These are phyloP conservation scores for Dichetophora obliterata DNA, from an alignment of 2,888 invertebrate genomes.

Conservation along the genomic window DNA sequence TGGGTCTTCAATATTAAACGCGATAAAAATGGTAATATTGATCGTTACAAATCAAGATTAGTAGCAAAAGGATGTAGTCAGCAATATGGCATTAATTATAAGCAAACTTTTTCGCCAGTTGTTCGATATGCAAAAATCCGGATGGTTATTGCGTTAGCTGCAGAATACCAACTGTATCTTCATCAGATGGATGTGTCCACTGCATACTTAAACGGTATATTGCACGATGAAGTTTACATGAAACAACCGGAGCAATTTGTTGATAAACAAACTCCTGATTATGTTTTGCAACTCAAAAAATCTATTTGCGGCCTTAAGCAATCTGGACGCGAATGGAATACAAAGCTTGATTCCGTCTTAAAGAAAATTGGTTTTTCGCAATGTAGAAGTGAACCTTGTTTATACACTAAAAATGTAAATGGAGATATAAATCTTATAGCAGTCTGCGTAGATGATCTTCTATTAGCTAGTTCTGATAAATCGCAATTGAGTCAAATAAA, in stretches of 20 bases:
- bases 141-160: constrained; percentile 37
- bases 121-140: constrained; percentile 29
- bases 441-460: background rate
- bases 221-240: too few species aligned
- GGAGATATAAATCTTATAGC: background rate
- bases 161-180: constrained; percentile 37
- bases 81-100: constrained; percentile 41
- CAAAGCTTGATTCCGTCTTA: constrained; percentile 31
- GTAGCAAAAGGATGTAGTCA: constrained; percentile 45
- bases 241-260: too few species aligned
- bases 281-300: too few species aligned
- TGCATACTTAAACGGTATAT: too few species aligned
- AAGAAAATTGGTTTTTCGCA: background rate
- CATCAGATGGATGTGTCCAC: constrained; percentile 37
- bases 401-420: background rate
- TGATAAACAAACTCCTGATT: too few species aligned
- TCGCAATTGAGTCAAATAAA: too few species aligned
- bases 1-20: too few species aligned
- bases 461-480: too few species aligned
- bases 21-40: too few species aligned
- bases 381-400: background rate
- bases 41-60: constrained; percentile 37
- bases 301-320: too few species aligned
- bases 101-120: constrained; percentile 37
- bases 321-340: background rate